Conservation (phyloP, 2,113 vertebrate species). For the Peromyscus polionotus region DNA sequence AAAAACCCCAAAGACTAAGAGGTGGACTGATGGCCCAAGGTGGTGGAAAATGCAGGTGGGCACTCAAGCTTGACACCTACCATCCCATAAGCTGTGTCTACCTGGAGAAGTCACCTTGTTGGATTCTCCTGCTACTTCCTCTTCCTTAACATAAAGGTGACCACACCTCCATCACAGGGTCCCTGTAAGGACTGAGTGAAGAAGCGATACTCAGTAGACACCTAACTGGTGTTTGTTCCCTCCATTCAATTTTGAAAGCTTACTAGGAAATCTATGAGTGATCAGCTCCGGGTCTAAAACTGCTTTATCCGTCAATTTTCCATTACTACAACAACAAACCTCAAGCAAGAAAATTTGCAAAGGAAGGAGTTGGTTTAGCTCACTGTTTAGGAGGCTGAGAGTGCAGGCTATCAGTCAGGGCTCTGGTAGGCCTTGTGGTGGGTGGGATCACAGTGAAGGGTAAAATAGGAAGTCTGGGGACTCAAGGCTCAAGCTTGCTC, state of each 20-base stretch:
- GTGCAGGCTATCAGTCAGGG: neutral
- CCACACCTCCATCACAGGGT: neutral
- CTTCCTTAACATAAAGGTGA: neutral
- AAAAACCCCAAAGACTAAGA: neutral
- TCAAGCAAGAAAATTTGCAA: neutral
- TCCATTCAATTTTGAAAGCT: slow-evolving; percentile 1
- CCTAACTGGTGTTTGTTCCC: neutral
- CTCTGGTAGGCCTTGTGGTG: neutral
- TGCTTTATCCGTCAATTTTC: neutral
- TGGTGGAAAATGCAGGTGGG: neutral
- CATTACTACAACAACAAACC: too few relatives aligned
- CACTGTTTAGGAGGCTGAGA: neutral
- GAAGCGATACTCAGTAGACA: neutral
- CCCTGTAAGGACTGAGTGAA: neutral
- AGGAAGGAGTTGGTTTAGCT: neutral
- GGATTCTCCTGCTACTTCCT: neutral
- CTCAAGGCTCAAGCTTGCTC: neutral
- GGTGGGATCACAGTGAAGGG: neutral
- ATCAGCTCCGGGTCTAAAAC: neutral
- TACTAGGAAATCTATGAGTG: slow-evolving; percentile 41
- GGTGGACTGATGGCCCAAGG: neutral
- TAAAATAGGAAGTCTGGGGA: neutral
- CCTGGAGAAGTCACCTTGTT: neutral
- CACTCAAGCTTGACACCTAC: neutral
- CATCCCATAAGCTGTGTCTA: too few relatives aligned